Conservation (phyloP, 2,888 invertebrate species). For the Callyntrura guangdongensis region DNA sequence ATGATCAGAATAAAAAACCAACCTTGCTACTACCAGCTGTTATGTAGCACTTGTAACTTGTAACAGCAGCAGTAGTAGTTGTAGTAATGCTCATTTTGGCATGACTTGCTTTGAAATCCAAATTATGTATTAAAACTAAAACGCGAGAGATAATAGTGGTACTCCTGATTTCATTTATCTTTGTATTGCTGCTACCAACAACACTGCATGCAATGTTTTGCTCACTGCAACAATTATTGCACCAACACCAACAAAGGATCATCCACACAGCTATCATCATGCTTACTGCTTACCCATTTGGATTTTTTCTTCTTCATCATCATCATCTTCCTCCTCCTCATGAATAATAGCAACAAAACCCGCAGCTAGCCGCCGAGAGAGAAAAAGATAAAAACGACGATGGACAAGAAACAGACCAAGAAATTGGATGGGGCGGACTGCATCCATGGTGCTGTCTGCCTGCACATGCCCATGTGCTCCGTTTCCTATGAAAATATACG, state of each 20-base stretch:
- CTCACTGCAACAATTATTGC: slow-evolving; percentile 56
- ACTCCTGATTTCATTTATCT: not conserved
- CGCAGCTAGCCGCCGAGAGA: not conserved
- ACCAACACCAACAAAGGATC: slow-evolving; percentile 10
- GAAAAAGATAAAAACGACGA: not conserved
- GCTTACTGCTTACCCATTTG: not conserved
- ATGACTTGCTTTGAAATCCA: not conserved
- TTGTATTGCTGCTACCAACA: not conserved
- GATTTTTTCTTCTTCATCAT: not conserved
- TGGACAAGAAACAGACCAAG: slow-evolving; percentile 13
- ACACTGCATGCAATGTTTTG: slow-evolving; percentile 39
- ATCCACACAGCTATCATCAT: not conserved
- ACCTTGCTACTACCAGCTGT: not conserved
- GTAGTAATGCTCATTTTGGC: not conserved
- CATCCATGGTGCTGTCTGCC: slow-evolving; percentile 5
- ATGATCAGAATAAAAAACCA: not conserved
- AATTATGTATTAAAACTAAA: slow-evolving; percentile 6
- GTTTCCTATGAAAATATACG: slow-evolving; percentile 4
- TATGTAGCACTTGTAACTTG: not conserved
- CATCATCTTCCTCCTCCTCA: not conserved
- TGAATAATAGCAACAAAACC: not conserved
- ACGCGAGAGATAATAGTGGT: slow-evolving; percentile 16
- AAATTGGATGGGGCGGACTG: not conserved
- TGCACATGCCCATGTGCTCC: slow-evolving; percentile 35
- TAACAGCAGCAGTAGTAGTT: not conserved